Evolutionary conservation across 2,888 invertebrate species (phyloP), one percentile per base, ranked within the genome.

Genomic region (Macrostomum cliftonense): DNA sequence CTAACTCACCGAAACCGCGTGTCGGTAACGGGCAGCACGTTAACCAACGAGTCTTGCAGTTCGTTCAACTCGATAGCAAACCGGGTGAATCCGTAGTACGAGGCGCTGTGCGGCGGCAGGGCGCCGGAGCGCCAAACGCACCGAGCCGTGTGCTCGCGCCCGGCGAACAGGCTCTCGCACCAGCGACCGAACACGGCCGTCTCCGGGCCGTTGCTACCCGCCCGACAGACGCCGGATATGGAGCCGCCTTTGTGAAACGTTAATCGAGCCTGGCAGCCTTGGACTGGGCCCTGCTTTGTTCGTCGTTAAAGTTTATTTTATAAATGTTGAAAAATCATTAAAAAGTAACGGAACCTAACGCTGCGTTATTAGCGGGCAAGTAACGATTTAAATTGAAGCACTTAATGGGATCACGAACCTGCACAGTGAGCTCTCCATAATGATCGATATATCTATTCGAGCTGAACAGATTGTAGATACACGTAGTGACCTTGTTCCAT

Each of bases 61-160:
- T 84, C 83, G 69, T 84, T 84, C 49, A 84, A 74, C 64, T 83
- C 83, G 70, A 83, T 82, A 28, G 84, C 83, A 71, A 83, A 83
- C 56, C 81, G 73, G 4, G 83, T 82, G 72, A 84, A 84, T 2
- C 83, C 83, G 70, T 83, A 84, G 71, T 82, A 84, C 50, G 78
- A 61, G 62, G 82, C 80, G 67, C 79, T 78, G 57, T 83, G 80
- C 14, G 81, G 79, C 0, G 83, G 83, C 78, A 83, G 78, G 1
- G 81, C 78, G 43, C 82, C 80, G 67, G 55, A 13, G 53, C 53
- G 21, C 16, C 49, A 39, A 12, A 46, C 14, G 39, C 12, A 20
- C 14, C 21, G 19, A 7, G 45, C 19, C 13, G 13, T n/a, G 16
- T 40, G 40, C 40, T 17, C 40, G 5, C 16, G 17, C 2, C 40